Percentiles rank a stretch among this genome's conserved stretches.
phyloP scores from a whole-genome alignment of 2,113 vertebrate species.

The Daphoenositta chrysoptera region DNA sequence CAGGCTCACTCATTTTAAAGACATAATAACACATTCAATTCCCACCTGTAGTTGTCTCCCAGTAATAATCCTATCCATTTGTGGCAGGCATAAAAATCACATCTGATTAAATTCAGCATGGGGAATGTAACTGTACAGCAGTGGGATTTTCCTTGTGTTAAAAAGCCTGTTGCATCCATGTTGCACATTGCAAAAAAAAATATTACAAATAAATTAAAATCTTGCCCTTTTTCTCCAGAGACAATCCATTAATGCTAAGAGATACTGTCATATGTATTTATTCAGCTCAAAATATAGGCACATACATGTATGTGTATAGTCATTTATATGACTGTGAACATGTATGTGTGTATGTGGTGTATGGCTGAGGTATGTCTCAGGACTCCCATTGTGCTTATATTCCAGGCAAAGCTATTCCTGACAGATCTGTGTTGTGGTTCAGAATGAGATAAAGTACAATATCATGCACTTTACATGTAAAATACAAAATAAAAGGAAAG shows the following conservation, averaged over 20 bases:
- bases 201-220: neutral
- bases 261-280: neutral
- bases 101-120: neutral
- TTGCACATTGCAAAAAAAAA: neutral
- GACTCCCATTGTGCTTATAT: neutral
- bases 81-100: neutral
- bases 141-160: neutral
- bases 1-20: neutral
- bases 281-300: neutral
- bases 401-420: neutral
- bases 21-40: neutral
- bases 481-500: neutral
- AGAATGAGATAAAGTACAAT: neutral
- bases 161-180: neutral
- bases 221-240: neutral
- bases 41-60: neutral
- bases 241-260: neutral
- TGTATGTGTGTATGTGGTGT: neutral
- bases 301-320: neutral
- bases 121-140: neutral
- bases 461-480: neutral
- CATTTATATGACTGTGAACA: neutral
- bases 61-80: neutral
- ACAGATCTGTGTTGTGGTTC: neutral
- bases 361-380: neutral